Conservation (phyloP, 2,113 vertebrate genomes). For the Petrocephalus zakoni region DNA sequence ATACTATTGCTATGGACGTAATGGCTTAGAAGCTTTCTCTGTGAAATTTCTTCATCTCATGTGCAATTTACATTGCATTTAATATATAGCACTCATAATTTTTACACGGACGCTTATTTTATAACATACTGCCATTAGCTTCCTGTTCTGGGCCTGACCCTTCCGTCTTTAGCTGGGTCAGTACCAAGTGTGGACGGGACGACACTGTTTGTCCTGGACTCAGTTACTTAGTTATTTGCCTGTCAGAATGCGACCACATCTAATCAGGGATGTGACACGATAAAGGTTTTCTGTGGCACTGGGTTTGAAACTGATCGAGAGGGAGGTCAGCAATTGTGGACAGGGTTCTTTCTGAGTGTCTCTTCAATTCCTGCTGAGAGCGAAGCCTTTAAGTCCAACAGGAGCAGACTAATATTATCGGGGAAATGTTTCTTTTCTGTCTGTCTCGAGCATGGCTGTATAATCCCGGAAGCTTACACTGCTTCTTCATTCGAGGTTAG, state of each 20-base stretch:
- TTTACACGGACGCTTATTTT: background rate
- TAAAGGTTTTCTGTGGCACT: slow-evolving; percentile 52
- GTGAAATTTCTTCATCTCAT: background rate
- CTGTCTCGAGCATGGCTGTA: background rate
- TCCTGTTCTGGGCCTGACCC: background rate
- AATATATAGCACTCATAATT: background rate
- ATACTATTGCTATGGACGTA: no score
- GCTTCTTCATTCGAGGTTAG: background rate
- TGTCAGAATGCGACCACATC: slow-evolving; percentile 59
- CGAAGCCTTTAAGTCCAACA: background rate
- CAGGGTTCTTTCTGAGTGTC: background rate
- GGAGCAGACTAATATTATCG: background rate
- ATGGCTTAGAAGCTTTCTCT: background rate
- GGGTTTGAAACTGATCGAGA: slow-evolving; percentile 24
- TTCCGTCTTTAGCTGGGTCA: background rate
- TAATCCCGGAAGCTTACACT: background rate
- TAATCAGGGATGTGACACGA: slow-evolving; percentile 61
- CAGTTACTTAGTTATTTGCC: slow-evolving; percentile 55
- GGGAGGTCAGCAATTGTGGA: background rate
- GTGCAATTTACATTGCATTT: background rate
- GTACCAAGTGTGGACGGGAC: slow-evolving; percentile 40
- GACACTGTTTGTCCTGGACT: slow-evolving; percentile 60
- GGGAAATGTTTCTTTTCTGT: background rate
- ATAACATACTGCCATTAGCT: background rate
- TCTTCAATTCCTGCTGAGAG: background rate